These are phyloP conservation scores for Sylvia borin DNA, from an alignment of 2,797 vertebrate species.

Conservation along the genomic window DNA sequence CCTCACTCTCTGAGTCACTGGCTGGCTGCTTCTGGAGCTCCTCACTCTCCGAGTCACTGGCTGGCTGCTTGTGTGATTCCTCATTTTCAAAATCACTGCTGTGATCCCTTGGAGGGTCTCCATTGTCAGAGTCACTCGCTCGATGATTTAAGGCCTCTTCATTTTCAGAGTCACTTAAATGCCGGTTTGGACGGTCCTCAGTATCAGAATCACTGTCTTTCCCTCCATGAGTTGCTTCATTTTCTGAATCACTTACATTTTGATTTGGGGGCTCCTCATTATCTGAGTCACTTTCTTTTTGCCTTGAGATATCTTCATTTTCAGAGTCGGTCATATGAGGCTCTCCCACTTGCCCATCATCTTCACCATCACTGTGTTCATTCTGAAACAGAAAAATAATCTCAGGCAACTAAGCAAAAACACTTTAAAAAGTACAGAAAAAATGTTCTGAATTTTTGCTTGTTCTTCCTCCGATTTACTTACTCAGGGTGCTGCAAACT, in stretches of 20 bases:
- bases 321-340: slow-evolving; percentile 74
- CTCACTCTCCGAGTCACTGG: not conserved
- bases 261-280: slow-evolving; percentile 75
- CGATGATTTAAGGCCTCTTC: slow-evolving; percentile 76
- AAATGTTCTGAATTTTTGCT: not conserved
- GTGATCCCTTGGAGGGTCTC: slow-evolving; percentile 71
- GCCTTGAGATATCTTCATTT: slow-evolving; percentile 76
- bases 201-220: slow-evolving; percentile 84
- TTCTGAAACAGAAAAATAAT: slow-evolving; percentile 78
- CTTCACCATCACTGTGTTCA: slow-evolving; percentile 86
- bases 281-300: slow-evolving; percentile 80
- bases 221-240: slow-evolving; percentile 60
- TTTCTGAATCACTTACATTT: slow-evolving; percentile 77
- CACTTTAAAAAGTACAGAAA: not conserved
- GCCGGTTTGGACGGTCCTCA: slow-evolving; percentile 61
- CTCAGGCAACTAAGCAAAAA: slow-evolving; percentile 19
- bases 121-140: slow-evolving; percentile 83
- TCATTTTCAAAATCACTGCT: slow-evolving; percentile 81
- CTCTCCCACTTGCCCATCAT: slow-evolving; percentile 61
- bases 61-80: slow-evolving; percentile 32
- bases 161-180: slow-evolving; percentile 78
- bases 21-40: not conserved
- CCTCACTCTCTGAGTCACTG: not conserved
- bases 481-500: not conserved
- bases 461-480: not conserved